Base-by-base conservation (phyloP, 2,797 vertebrate genomes). In the Eutrigla gurnardus region DNA sequence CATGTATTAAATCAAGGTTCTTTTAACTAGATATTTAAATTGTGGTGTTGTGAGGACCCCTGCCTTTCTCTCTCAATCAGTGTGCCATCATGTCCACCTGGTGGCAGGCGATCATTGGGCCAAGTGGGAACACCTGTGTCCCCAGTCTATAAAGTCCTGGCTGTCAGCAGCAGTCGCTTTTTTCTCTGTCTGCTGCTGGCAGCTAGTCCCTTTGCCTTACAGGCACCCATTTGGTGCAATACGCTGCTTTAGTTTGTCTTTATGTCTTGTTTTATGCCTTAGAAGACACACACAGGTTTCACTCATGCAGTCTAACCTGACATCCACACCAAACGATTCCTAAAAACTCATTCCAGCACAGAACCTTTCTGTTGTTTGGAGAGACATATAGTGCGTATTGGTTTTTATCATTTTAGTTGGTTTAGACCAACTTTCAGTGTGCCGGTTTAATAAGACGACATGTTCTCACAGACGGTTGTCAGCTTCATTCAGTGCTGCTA, bases 391-490 rank as follows among this genome's bases (percentile, higher is more conserved):
- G 3, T 18, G 35, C 5, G 55, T 6, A 8, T 6, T 6, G 4
- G 14, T 6, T 15, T 5, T 6, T 9, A 11, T 66, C 7, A 6
- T 60, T 35, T 42, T 15, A 15, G 36, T 36, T 14, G 7, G n/a
- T 70, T 62, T 58, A 52, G 6, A 58, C 37, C 58, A 53, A 62
- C 18, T 7, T 32, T 39, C 45, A 25, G 2, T 39, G 15, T 43
- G 39, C 0, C 60, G 36, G 58, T 66, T 74, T 45, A 58, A 65
- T 75, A 47, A 59, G 37, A 69, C 46, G 5, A 2, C 50, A 25
- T 54, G 37, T 62, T 65, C 69, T 70, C 54, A 45, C 40, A 63
- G 67, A 83, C 72, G 70, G 72, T 59, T 45, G 82, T 82, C 88
- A 46, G 65, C 50, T 75, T 68, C 70, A 64, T 70, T 88, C 52